Evolutionary conservation across 1,140 invertebrate species (phyloP).

Genomic region (Chironomus striatipennis): DNA sequence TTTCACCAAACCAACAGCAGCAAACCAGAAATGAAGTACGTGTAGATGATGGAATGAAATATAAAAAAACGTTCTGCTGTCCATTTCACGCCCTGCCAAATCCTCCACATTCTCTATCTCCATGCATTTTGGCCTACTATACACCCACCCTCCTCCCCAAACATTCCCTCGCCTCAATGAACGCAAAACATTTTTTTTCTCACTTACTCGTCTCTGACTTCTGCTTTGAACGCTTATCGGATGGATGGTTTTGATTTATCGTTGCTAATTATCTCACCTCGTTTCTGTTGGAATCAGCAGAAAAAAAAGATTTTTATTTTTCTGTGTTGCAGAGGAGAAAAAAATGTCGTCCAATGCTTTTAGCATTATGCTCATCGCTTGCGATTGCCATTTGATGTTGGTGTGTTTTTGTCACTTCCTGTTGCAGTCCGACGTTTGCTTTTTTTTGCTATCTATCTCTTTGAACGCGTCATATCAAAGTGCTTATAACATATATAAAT

Average conservation of each 20-base stretch:
- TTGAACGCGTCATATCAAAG: too few relatives aligned
- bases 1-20: neutral
- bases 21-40: conserved; percentile 12
- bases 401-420: neutral
- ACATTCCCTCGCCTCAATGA: neutral
- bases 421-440: neutral
- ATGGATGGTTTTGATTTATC: conserved; percentile 7
- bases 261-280: conserved; percentile 10
- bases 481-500: neutral
- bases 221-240: conserved; percentile 6
- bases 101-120: neutral
- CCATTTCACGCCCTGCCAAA: neutral
- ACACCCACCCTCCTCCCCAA: neutral
- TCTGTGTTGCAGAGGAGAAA: neutral
- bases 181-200: neutral
- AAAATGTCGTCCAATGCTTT: conserved; percentile 1
- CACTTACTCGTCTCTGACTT: neutral
- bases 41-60: neutral
- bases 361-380: neutral
- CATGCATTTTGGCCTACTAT: too few relatives aligned
- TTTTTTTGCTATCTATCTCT: too few relatives aligned
- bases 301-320: neutral
- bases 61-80: neutral
- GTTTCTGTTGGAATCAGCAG: neutral
- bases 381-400: conserved; percentile 11